Percentiles rank a stretch among this genome's conserved stretches.
phyloP scores from a whole-genome alignment of 2,113 vertebrate species.

The Notarius quadriscutis region DNA sequence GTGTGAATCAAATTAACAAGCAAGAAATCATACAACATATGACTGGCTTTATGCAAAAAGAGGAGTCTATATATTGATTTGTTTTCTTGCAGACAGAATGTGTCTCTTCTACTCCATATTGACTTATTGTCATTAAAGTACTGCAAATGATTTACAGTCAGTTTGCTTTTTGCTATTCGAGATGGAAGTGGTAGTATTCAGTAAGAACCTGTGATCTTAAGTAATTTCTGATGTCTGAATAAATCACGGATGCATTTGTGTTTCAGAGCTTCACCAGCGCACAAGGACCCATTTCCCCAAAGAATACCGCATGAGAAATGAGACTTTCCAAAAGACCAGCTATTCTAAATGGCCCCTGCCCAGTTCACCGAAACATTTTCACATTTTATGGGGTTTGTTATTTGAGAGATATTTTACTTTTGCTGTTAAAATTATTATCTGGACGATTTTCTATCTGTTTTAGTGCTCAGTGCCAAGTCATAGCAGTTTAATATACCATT shows the following conservation, averaged over 20 bases:
- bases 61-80: neutral
- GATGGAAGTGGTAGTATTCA: neutral
- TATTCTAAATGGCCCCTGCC: slow-evolving; percentile 71
- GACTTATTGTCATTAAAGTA: neutral
- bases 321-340: slow-evolving; percentile 61
- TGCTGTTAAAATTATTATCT: neutral
- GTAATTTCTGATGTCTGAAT: neutral
- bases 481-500: neutral
- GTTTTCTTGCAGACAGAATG: neutral
- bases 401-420: neutral
- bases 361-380: slow-evolving; percentile 53
- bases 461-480: neutral
- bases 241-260: neutral
- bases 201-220: neutral
- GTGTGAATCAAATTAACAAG: neutral
- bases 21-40: neutral
- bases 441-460: neutral
- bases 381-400: slow-evolving; percentile 63
- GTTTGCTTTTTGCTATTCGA: neutral
- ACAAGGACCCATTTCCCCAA: slow-evolving; percentile 65
- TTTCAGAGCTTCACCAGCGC: slow-evolving; percentile 67
- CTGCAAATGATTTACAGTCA: neutral
- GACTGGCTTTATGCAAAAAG: neutral
- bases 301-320: slow-evolving; percentile 58
- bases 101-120: neutral